A percentile compares a stretch with the other conserved stretches of the same genome.
Evolutionary conservation across 2,888 invertebrate genomes (phyloP).

Genomic region (Muscina levida): DNA sequence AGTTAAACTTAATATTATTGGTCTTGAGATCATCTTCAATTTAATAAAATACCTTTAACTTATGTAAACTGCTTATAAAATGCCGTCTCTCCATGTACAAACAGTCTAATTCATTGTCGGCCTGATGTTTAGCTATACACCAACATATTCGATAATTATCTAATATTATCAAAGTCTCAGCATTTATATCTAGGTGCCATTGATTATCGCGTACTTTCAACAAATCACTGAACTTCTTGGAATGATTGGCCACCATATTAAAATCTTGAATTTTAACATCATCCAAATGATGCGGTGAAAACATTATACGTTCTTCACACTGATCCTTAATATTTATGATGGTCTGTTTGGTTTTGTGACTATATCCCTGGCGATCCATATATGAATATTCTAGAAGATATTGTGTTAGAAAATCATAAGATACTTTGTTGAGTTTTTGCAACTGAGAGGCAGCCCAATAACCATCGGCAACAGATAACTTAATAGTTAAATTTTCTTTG

Average conservation of each 20-base stretch:
- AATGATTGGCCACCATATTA: conserved; percentile 82
- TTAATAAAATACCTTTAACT: conserved; percentile 8
- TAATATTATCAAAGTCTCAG: conserved; percentile 85
- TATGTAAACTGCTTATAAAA: conserved; percentile 59
- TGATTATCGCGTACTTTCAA: conserved; percentile 80
- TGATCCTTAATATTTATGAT: conserved; percentile 28
- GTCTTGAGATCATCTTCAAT: neutral
- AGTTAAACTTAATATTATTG: too few relatives aligned
- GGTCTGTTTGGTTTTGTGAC: conserved; percentile 22
- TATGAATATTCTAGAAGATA: conserved; percentile 30
- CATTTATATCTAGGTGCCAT: conserved; percentile 82
- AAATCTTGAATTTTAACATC: conserved; percentile 81
- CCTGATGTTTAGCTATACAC: conserved; percentile 73
- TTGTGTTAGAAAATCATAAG: conserved; percentile 42
- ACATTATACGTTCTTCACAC: conserved; percentile 50
- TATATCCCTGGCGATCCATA: conserved; percentile 31
- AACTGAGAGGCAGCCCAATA: conserved; percentile 37
- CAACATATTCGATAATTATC: conserved; percentile 88
- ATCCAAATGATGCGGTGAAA: conserved; percentile 58
- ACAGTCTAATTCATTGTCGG: conserved; percentile 43
- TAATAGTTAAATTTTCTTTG: conserved; percentile 32
- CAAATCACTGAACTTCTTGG: conserved; percentile 80
- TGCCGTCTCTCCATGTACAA: conserved; percentile 63
- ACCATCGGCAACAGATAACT: conserved; percentile 40
- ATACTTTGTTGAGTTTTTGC: conserved; percentile 23